Evolutionary conservation across 2,113 vertebrate genomes (phyloP).

Genomic region (Trogon melanurus): DNA sequence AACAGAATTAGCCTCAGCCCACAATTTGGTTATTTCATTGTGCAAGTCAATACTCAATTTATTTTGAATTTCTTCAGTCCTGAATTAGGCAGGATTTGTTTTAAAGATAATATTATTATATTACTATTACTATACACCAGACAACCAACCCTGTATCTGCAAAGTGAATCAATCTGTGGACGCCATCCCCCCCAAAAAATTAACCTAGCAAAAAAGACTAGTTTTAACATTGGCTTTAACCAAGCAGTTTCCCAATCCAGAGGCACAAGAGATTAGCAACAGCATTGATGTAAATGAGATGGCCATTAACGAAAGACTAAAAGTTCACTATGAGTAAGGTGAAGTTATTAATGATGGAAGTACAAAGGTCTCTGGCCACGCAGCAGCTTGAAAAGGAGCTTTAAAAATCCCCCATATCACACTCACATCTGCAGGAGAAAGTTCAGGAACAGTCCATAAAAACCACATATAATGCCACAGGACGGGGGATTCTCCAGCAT

Average conservation of each 20-base stretch:
- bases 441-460: not conserved
- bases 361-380: not conserved
- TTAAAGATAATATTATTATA: not conserved
- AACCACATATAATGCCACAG: accelerated
- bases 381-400: not conserved
- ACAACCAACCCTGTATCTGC: not conserved
- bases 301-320: not conserved
- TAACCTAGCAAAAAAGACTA: not conserved
- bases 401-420: not conserved
- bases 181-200: not conserved
- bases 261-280: not conserved
- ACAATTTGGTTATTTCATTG: not conserved
- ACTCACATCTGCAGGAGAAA: not conserved
- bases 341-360: not conserved
- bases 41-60: conserved; percentile 13
- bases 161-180: not conserved
- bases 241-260: not conserved
- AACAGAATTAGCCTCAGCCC: not conserved
- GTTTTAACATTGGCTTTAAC: not conserved
- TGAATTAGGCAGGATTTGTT: not conserved
- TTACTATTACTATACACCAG: not conserved
- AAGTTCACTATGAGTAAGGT: not conserved
- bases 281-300: not conserved
- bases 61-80: not conserved
- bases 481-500: not conserved